Conservation (phyloP, 2,113 vertebrate species). For the Erythrocercus mccallii region DNA sequence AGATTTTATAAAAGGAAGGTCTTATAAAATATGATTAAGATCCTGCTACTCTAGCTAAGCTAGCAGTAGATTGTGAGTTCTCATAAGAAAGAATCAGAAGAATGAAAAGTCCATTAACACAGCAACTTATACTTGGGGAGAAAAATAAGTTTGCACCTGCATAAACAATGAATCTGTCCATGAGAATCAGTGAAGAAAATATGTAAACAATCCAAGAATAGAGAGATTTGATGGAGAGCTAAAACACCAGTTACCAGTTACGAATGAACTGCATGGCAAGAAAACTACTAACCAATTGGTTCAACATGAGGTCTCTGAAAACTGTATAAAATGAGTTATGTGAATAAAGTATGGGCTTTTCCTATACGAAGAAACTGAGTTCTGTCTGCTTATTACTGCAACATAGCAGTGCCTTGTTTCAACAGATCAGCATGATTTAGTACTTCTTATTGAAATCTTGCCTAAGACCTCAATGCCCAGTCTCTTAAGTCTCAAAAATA, state of each 20-base stretch:
- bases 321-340: background rate
- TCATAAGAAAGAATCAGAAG: background rate
- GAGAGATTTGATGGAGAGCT: background rate
- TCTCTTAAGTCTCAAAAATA: background rate
- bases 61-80: background rate
- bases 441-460: background rate
- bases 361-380: background rate
- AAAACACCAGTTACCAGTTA: background rate
- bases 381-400: background rate
- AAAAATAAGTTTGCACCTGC: background rate
- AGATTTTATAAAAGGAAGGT: background rate
- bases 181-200: background rate
- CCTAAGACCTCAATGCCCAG: background rate
- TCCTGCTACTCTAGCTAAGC: background rate
- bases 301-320: background rate
- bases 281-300: background rate
- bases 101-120: background rate
- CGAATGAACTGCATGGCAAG: background rate
- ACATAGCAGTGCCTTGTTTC: background rate
- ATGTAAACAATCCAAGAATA: background rate
- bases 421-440: background rate
- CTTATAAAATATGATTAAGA: background rate
- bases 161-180: background rate
- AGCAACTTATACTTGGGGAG: background rate
- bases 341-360: background rate